Percentiles rank a stretch among this genome's conserved stretches.
phyloP scores from a whole-genome alignment of 2,888 invertebrate genomes.

The Trichacis sp. region DNA sequence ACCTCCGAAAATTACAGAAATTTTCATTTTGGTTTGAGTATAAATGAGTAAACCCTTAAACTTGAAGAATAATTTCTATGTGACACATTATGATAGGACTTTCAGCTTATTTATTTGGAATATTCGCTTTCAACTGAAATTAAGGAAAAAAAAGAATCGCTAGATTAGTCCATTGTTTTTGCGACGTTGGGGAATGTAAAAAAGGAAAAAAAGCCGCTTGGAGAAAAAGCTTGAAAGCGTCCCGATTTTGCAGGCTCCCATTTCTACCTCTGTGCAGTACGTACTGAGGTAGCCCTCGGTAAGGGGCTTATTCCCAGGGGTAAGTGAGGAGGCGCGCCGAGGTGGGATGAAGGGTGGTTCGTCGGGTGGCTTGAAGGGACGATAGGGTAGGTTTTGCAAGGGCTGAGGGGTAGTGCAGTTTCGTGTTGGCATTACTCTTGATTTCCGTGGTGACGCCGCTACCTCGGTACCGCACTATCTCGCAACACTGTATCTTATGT shows the following conservation, averaged over 20 bases:
- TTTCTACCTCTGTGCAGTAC: conserved; percentile 26
- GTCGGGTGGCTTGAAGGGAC: conserved; percentile 35
- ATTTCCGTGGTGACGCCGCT: conserved; percentile 72
- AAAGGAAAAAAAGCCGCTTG: conserved; percentile 26
- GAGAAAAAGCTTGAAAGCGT: conserved; percentile 16
- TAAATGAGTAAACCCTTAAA: too few species aligned
- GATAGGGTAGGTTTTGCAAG: conserved; percentile 41
- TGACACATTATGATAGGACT: too few species aligned
- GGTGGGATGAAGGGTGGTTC: conserved; percentile 32
- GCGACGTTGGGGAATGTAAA: conserved; percentile 4
- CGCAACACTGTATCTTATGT: conserved; percentile 54
- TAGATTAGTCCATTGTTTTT: too few species aligned
- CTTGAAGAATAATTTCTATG: too few species aligned
- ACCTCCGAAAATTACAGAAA: too few species aligned
- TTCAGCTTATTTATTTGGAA: too few species aligned
- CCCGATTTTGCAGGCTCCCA: conserved; percentile 25
- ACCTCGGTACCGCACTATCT: conserved; percentile 54
- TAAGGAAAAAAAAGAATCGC: too few species aligned
- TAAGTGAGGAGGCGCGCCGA: conserved; percentile 42
- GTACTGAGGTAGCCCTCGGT: conserved; percentile 31
- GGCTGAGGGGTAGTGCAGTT: conserved; percentile 73
- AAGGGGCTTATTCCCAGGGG: conserved; percentile 58
- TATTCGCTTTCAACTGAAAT: too few species aligned
- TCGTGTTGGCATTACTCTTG: conserved; percentile 78
- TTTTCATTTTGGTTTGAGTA: too few species aligned